phyloP scores from a whole-genome alignment of 1,140 invertebrate species.

The Dendrolimus punctatus region DNA sequence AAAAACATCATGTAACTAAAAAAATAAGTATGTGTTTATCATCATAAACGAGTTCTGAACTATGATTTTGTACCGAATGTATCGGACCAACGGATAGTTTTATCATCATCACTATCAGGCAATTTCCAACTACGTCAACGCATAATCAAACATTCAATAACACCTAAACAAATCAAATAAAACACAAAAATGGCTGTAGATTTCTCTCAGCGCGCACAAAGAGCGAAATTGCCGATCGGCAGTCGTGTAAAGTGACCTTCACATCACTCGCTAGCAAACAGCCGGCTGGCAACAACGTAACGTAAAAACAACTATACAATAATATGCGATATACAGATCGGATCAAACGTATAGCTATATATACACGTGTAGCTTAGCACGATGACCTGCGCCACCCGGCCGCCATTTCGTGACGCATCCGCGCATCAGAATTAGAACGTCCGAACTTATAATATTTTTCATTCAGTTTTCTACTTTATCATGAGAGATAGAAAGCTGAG shows the following conservation, averaged over 20 bases:
- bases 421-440: conserved; percentile 6
- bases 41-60: too few species aligned
- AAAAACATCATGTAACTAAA: too few species aligned
- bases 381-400: conserved; percentile 19
- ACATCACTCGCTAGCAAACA: conserved; percentile 10
- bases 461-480: conserved; percentile 8
- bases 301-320: conserved; percentile 15
- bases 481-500: background rate
- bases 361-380: conserved; percentile 15
- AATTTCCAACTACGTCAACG: too few species aligned
- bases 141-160: too few species aligned
- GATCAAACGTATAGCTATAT: conserved; percentile 14
- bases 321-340: conserved; percentile 15
- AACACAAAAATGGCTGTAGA: too few species aligned
- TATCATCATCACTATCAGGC: too few species aligned
- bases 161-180: too few species aligned
- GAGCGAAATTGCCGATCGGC: conserved; percentile 12
- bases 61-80: too few species aligned
- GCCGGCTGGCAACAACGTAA: conserved; percentile 25
- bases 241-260: conserved; percentile 20
- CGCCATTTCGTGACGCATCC: conserved; percentile 21
- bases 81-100: too few species aligned
- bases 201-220: background rate
- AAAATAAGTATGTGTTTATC: too few species aligned
- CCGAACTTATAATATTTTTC: background rate